Conservation (phyloP, 2,888 invertebrate species). For the Apotomis betuletana region DNA sequence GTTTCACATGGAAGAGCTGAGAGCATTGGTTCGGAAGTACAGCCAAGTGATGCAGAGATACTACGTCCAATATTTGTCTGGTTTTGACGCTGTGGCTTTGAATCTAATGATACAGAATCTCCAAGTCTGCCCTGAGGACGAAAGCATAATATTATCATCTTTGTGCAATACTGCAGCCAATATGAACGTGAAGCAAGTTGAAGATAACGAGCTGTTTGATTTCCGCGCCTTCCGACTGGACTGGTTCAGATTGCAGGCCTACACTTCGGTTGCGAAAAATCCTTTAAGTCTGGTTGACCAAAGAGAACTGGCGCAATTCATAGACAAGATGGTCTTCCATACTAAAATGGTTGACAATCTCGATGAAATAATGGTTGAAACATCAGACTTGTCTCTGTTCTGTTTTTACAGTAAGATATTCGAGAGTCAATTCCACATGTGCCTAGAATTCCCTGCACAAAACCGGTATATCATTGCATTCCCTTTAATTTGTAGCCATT, state of each 20-base stretch:
- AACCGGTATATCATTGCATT: slow-evolving; percentile 99
- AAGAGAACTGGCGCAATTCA: slow-evolving; percentile 92
- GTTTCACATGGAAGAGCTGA: slow-evolving; percentile 98
- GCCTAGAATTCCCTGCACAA: slow-evolving; percentile 99
- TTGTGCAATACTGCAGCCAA: slow-evolving; percentile 94
- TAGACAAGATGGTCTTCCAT: slow-evolving; percentile 98
- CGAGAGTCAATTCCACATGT: slow-evolving; percentile 99
- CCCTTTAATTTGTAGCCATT: slow-evolving; percentile 98
- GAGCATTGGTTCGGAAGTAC: slow-evolving; percentile 97
- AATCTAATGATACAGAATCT: slow-evolving; percentile 93
- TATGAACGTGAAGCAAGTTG: slow-evolving; percentile 96
- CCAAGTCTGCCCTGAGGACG: slow-evolving; percentile 95
- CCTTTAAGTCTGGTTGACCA: slow-evolving; percentile 91
- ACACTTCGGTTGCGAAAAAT: slow-evolving; percentile 93
- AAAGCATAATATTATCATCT: slow-evolving; percentile 96
- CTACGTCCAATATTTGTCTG: slow-evolving; percentile 98
- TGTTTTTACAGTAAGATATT: slow-evolving; percentile 99
- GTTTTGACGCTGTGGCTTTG: slow-evolving; percentile 96
- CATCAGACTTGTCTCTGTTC: slow-evolving; percentile 98
- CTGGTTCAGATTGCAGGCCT: slow-evolving; percentile 98
- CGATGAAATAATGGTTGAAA: slow-evolving; percentile 98
- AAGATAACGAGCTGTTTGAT: slow-evolving; percentile 97
- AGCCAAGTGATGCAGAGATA: slow-evolving; percentile 98
- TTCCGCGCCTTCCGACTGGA: slow-evolving; percentile 97
- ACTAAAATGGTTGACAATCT: slow-evolving; percentile 99